Evolutionary conservation across 2,113 vertebrate genomes (phyloP), one percentile per base, ranked within the genome.

Genomic region (Sebastes fasciatus): DNA sequence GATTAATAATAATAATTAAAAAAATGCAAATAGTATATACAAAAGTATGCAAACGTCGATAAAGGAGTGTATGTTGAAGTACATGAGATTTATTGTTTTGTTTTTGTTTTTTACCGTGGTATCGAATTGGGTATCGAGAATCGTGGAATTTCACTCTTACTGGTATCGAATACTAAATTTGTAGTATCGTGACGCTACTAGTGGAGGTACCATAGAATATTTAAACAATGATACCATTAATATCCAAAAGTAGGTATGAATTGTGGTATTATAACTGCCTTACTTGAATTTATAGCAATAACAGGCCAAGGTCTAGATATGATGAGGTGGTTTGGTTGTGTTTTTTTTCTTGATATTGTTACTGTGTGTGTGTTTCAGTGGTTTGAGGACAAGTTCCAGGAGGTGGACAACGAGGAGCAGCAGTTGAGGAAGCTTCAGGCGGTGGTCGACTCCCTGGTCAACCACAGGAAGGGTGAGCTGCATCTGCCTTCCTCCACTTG

Each of bases 371-470:
- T 58, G 23, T 14, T 13, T 61, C 93, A 99, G 98, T 99, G 98
- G 98, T 99, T 99, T 65, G 98, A 99, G 93, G 97, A 99, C 93
- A 99, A 98, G 89, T 95, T 98, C 62, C 98, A 98, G 93, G 97
- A 99, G 90, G 97, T 99, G 86, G 98, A 99, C 66, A 96, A 92
- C 0, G 97, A 99, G 89, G 98, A 99, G 81, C 98, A 98, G 93
- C 96, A 98, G 86, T 88, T 99, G 10, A 95, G 98, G 91, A 99
- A 97, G 90, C 94, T 99, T 58, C 97, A 98, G 0, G 89, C 94
- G 0, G 93, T 98, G 16, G 97, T 99, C 0, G 98, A 99, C 83
- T 96, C 95, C 0, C 96, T 99, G 5, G 97, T 99, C 90, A 97
- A 91, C 94, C 98, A 99, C 87, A 96, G 98, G 70, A 99, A 98